phyloP scores from a whole-genome alignment of 2,888 invertebrate species.

The Thumatha senex region DNA sequence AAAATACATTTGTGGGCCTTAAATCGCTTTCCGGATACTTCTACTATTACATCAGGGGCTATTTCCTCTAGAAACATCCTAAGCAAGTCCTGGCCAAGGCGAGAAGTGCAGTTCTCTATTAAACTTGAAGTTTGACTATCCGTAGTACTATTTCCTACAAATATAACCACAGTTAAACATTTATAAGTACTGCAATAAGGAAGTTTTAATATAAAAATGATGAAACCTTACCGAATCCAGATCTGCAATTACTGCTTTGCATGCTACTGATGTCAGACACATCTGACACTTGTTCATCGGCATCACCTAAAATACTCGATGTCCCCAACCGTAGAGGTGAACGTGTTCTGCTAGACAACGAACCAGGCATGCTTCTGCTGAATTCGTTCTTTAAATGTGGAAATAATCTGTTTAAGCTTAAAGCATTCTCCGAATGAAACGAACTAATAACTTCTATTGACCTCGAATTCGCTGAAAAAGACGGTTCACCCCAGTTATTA shows the following conservation, averaged over 20 bases:
- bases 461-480: constrained; percentile 79
- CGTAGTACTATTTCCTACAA: constrained; percentile 64
- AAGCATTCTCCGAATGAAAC: constrained; percentile 81
- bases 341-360: constrained; percentile 57
- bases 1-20: constrained; percentile 96
- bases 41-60: constrained; percentile 93
- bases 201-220: not conserved
- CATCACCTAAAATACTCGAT: constrained; percentile 57
- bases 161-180: not conserved
- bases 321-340: constrained; percentile 53
- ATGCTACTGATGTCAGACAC: constrained; percentile 81
- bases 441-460: constrained; percentile 85
- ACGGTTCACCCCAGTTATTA: constrained; percentile 85
- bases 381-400: constrained; percentile 83
- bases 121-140: constrained; percentile 67
- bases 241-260: constrained; percentile 83
- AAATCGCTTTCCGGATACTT: constrained; percentile 91
- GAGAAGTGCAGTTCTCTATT: constrained; percentile 76
- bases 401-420: constrained; percentile 84
- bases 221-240: constrained; percentile 72
- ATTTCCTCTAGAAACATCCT: constrained; percentile 96
- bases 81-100: constrained; percentile 93
- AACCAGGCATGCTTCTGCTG: constrained; percentile 73
- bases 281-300: constrained; percentile 78
- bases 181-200: not conserved